Percentiles rank a stretch among this genome's conserved stretches.
These are phyloP conservation scores for Oreochromis aureus DNA, from an alignment of 2,113 vertebrate genomes.

Conservation along the genomic window DNA sequence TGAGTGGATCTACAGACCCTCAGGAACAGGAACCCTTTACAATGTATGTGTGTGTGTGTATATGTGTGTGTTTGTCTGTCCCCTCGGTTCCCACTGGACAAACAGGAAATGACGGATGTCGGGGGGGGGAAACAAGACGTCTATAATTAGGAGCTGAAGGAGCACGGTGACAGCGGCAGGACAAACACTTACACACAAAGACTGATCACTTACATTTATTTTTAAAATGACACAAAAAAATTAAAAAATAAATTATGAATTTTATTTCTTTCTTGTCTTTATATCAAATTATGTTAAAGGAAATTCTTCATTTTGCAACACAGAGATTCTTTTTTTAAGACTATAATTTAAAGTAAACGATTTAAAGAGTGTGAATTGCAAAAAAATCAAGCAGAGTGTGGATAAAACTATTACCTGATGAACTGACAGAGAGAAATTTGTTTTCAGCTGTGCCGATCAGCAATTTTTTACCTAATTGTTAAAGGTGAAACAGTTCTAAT, in stretches of 20 bases:
- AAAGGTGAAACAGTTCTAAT: not conserved
- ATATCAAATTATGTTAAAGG: not conserved
- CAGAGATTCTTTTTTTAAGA: not conserved
- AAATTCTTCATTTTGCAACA: not conserved
- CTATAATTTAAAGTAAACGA: fast-evolving
- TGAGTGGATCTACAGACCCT: slow-evolving; percentile 49
- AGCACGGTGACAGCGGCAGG: slow-evolving; percentile 27
- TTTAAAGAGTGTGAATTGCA: not conserved
- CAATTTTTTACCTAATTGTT: not conserved
- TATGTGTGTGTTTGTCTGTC: slow-evolving; percentile 39
- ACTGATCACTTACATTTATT: not conserved
- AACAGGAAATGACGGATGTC: slow-evolving; percentile 58
- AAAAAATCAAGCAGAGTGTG: not conserved
- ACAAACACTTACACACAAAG: not conserved
- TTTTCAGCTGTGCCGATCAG: not conserved
- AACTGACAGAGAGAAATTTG: not conserved
- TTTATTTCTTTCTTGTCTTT: not conserved
- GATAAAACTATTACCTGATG: not conserved
- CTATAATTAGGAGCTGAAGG: slow-evolving; percentile 60
- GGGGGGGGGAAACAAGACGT: slow-evolving; percentile 22
- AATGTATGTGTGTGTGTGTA: slow-evolving; percentile 47
- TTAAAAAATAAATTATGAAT: not conserved
- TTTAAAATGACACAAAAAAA: not conserved
- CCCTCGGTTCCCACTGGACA: slow-evolving; percentile 44
- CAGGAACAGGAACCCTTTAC: slow-evolving; percentile 52